Percentiles rank a stretch among this genome's conserved stretches.
Evolutionary conservation across 2,797 vertebrate genomes (phyloP).

Genomic region (Alauda arvensis): DNA sequence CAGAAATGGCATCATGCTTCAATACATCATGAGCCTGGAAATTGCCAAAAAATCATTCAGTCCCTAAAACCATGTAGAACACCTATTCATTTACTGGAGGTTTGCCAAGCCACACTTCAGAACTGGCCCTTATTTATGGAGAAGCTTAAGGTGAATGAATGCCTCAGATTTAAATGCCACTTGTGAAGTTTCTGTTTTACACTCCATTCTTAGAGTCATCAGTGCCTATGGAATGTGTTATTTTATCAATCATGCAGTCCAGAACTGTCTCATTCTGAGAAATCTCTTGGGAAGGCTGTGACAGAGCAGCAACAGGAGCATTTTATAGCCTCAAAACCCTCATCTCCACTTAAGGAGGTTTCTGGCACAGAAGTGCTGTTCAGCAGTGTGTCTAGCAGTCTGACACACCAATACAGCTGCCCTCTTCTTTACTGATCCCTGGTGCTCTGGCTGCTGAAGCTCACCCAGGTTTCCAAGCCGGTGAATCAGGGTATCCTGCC

Average conservation of each 20-base stretch:
- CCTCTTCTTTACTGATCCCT: neutral
- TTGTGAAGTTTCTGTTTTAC: neutral
- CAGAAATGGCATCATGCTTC: neutral
- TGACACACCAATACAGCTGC: neutral
- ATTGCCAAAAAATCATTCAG: neutral
- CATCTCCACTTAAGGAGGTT: neutral
- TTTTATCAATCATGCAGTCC: neutral
- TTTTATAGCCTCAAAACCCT: neutral
- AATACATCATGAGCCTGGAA: neutral
- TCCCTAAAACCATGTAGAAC: neutral
- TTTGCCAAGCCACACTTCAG: neutral
- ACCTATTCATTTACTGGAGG: neutral
- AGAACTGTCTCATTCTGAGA: neutral
- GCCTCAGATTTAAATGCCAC: neutral
- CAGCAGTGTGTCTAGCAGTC: neutral
- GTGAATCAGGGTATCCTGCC: neutral
- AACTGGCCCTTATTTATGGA: neutral
- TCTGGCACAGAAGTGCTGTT: neutral
- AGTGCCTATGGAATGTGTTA: neutral
- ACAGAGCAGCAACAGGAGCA: neutral
- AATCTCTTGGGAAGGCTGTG: neutral
- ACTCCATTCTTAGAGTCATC: neutral
- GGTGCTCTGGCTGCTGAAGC: neutral
- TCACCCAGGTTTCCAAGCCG: neutral
- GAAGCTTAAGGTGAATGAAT: neutral